Base-by-base conservation (phyloP, 2,113 vertebrate species). In the Lanius collurio region DNA sequence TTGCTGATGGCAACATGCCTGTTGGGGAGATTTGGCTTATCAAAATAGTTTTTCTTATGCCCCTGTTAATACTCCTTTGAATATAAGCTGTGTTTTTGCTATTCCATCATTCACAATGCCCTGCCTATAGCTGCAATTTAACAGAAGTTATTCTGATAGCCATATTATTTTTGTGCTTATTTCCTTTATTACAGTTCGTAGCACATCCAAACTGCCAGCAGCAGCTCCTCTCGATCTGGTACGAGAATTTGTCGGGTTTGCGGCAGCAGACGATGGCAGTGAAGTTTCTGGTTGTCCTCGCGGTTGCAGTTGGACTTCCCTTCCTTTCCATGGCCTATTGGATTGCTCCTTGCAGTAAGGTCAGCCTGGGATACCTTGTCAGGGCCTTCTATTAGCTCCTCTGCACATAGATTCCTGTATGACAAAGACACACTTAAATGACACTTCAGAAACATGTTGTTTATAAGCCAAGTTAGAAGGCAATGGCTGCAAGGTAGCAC, bases 191-290 rank as follows among this genome's bases (percentile, higher is more conserved):
- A 8, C 57, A 59, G 99, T 99, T 99, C 95, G 99, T 99, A 88
- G 99, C 99, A 55, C 99, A 99, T 97, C 99, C 99, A 47, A 99
- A 99, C 97, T 99, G 99, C 95, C 99, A 99, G 56, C 99, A 99
- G 86, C 99, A 99, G 14, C 99, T 99, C 57, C 98, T 99, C 8
- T 99, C 99, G 60, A 99, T 99, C 87, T 99, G 99, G 99, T 99
- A 99, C 10, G 99, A 99, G 97, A 99, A 99, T 85, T 91, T 99
- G 49, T 99, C 99, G 0, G 99, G 99, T 56, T 97, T 99, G 37
- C 97, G 99, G 59, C 99, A 99, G 96, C 99, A 99, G 97, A 99
- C 99, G 7, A 99, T 98, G 91, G 98, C 98, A 0, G 98, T 99
- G 71, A 99, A 99, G 97, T 98, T 99, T 55, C 98, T 99, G 7